These are phyloP conservation scores for Lasioglossum oenotherae DNA, from an alignment of 2,888 invertebrate genomes.

Conservation along the genomic window DNA sequence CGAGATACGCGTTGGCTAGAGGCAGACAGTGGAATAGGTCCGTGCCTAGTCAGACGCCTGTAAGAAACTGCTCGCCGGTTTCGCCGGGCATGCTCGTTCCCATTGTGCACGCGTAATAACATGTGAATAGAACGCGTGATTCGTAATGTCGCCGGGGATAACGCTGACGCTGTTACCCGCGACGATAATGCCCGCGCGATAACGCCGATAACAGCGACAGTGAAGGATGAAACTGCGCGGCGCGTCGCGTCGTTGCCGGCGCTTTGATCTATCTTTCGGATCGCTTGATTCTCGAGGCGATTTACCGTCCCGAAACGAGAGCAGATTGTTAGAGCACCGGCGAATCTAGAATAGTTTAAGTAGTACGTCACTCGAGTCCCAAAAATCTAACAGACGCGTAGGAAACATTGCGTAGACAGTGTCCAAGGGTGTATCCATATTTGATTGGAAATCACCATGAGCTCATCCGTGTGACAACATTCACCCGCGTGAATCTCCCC, in stretches of 20 bases:
- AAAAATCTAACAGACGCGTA: background rate
- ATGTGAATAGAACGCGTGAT: slow-evolving; percentile 28
- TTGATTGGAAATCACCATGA: slow-evolving; percentile 72
- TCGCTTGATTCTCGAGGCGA: background rate
- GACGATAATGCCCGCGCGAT: slow-evolving; percentile 15
- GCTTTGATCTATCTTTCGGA: slow-evolving; percentile 2
- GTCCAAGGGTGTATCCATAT: slow-evolving; percentile 49
- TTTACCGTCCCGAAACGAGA: background rate
- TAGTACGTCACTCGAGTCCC: background rate
- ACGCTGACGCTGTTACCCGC: slow-evolving; percentile 28
- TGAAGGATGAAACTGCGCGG: slow-evolving; percentile 22
- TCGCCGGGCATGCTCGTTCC: background rate
- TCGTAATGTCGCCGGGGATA: slow-evolving; percentile 19
- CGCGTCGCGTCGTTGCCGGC: background rate
- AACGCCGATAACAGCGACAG: slow-evolving; percentile 45
- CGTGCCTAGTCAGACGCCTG: slow-evolving; percentile 14
- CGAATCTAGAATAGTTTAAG: background rate
- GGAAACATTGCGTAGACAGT: background rate
- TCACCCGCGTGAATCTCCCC: slow-evolving; percentile 55
- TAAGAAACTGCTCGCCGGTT: background rate
- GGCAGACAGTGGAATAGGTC: slow-evolving; percentile 28
- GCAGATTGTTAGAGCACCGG: background rate
- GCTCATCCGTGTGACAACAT: slow-evolving; percentile 66
- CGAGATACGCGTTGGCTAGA: background rate
- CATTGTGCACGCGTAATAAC: slow-evolving; percentile 25